Percentiles rank a stretch among this genome's conserved stretches.
Conservation (phyloP, 1,140 invertebrate genomes). For the Pseudomyrmex cubaensis region DNA sequence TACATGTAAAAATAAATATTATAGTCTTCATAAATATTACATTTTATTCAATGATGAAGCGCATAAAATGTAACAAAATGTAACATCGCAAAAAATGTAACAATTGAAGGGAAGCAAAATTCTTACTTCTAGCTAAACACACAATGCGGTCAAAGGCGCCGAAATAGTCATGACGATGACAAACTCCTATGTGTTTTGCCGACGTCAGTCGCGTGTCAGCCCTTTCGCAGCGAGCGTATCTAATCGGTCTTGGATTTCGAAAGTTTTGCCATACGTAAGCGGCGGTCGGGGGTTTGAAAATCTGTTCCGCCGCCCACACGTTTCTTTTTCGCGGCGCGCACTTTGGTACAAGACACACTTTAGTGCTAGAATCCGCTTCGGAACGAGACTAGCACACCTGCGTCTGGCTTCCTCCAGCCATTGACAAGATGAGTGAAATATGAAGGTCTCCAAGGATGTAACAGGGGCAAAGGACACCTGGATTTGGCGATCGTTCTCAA, state of each 20-base stretch:
- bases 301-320: conserved; percentile 62
- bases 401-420: conserved; percentile 72
- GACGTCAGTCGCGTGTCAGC: conserved; percentile 78
- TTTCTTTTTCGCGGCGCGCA: conserved; percentile 27
- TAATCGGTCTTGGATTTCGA: conserved; percentile 66
- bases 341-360: conserved; percentile 55
- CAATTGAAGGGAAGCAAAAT: background rate
- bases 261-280: conserved; percentile 16
- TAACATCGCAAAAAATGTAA: background rate
- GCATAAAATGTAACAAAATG: too few species aligned
- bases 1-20: too few species aligned
- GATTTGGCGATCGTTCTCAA: conserved; percentile 71
- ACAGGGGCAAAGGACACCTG: conserved; percentile 75
- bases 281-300: conserved; percentile 59
- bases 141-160: background rate
- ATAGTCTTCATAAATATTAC: too few species aligned
- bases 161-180: conserved; percentile 29
- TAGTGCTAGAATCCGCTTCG: conserved; percentile 19
- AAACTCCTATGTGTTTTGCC: background rate
- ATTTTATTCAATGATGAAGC: too few species aligned
- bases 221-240: conserved; percentile 73
- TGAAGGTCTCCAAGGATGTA: conserved; percentile 72
- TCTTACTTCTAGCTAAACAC: background rate
- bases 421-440: conserved; percentile 80
- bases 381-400: conserved; percentile 76